These are phyloP conservation scores for Hydrozoanthus gracilis DNA, from an alignment of 92 coral and sea anemone genomes.

Conservation along the genomic window DNA sequence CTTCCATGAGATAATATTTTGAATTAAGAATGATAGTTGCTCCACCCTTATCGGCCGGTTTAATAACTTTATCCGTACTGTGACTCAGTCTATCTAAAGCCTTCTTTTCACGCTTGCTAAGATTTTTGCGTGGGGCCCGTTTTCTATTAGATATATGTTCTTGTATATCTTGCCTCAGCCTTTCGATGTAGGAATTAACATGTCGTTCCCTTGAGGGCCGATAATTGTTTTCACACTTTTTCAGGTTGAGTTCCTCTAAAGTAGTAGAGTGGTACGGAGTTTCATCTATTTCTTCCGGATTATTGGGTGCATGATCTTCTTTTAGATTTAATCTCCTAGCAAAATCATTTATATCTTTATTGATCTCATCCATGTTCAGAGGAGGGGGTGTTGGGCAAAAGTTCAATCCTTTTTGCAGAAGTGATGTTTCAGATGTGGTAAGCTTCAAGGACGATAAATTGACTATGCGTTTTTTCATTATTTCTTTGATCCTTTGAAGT, in stretches of 20 bases:
- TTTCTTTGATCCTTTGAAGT: no score
- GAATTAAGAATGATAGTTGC: background rate
- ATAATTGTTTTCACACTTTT: background rate
- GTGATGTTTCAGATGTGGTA: no score
- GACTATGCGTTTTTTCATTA: no score
- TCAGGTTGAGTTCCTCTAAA: conserved; percentile 31
- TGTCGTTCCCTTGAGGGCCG: conserved; percentile 45
- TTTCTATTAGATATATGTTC: background rate
- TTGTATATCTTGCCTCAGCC: background rate
- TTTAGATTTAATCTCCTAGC: conserved; percentile 32
- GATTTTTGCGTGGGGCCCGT: background rate
- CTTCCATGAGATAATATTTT: background rate
- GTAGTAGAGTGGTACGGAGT: conserved; percentile 33
- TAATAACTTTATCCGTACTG: background rate
- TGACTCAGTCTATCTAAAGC: background rate
- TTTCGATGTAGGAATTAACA: conserved; percentile 39
- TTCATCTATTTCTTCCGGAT: conserved; percentile 16
- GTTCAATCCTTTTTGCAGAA: no score
- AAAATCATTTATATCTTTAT: conserved; percentile 46
- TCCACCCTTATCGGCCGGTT: conserved; percentile 2
- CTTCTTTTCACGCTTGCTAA: background rate
- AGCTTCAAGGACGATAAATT: no score
- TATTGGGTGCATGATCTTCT: conserved; percentile 39
- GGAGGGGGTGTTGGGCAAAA: no score
- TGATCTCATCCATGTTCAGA: conserved; percentile 9